Percentiles rank a stretch among this genome's conserved stretches.
Conservation (phyloP, 2,113 vertebrate species). For the Lanius collurio region DNA sequence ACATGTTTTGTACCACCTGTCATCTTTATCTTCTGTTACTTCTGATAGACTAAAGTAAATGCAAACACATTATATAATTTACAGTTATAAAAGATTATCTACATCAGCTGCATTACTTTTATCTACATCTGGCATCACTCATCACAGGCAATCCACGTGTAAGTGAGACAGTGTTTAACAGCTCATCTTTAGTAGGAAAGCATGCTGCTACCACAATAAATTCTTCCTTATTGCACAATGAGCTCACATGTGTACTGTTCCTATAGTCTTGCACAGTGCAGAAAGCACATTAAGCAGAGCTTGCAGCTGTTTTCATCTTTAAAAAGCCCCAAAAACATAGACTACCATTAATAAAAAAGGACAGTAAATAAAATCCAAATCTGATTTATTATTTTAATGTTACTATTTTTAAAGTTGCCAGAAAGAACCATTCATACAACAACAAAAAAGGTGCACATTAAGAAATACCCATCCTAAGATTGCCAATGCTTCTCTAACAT, state of each 20-base stretch:
- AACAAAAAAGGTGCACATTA: neutral
- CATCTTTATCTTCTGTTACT: conserved; percentile 61
- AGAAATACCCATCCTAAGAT: neutral
- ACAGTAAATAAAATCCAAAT: neutral
- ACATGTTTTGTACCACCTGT: conserved; percentile 43
- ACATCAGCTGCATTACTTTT: conserved; percentile 55
- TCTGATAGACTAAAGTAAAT: conserved; percentile 63
- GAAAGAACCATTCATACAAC: neutral
- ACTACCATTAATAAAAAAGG: neutral
- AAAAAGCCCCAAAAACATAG: neutral
- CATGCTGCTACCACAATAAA: neutral
- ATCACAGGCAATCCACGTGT: neutral
- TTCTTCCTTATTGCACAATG: neutral
- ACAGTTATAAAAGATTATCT: conserved; percentile 60
- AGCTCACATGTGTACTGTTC: neutral
- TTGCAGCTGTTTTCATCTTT: neutral
- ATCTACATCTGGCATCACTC: conserved; percentile 51
- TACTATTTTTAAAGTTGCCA: neutral
- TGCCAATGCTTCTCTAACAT: neutral
- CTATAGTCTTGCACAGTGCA: neutral
- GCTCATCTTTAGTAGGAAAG: conserved; percentile 17
- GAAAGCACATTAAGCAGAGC: neutral
- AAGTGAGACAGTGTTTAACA: conserved; percentile 22
- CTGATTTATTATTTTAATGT: neutral
- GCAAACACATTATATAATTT: conserved; percentile 63